Evolutionary conservation across 2,888 invertebrate species (phyloP).

Genomic region (Aporophyla nigra): DNA sequence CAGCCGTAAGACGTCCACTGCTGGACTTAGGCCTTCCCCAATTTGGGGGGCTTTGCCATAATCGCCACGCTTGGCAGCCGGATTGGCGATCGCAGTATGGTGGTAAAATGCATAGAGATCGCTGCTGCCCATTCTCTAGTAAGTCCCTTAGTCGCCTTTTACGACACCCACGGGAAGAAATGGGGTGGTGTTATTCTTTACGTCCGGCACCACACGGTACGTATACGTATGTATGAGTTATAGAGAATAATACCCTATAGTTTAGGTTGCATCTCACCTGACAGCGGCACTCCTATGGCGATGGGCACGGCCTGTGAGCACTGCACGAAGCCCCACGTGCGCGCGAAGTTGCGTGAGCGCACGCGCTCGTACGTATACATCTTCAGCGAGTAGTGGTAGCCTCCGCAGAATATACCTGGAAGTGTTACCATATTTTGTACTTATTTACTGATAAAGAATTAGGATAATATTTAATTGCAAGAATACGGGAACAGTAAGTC

Average conservation of each 20-base stretch:
- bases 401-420: conserved; percentile 96
- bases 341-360: conserved; percentile 95
- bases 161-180: too few relatives aligned
- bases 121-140: too few relatives aligned
- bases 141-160: too few relatives aligned
- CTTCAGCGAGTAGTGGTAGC: conserved; percentile 96
- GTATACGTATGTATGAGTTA: too few relatives aligned
- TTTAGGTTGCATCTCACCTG: conserved; percentile 89
- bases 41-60: too few relatives aligned
- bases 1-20: too few relatives aligned
- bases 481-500: background rate
- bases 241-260: background rate
- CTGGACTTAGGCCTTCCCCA: too few relatives aligned
- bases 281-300: conserved; percentile 95
- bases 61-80: too few relatives aligned
- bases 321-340: conserved; percentile 97
- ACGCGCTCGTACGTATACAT: conserved; percentile 97
- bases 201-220: too few relatives aligned
- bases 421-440: conserved; percentile 27
- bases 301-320: conserved; percentile 96
- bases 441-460: background rate
- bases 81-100: too few relatives aligned
- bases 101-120: too few relatives aligned
- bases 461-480: background rate
- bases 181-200: too few relatives aligned